These are phyloP conservation scores for Microtus californicus DNA, from an alignment of 2,797 vertebrate genomes.

Conservation along the genomic window DNA sequence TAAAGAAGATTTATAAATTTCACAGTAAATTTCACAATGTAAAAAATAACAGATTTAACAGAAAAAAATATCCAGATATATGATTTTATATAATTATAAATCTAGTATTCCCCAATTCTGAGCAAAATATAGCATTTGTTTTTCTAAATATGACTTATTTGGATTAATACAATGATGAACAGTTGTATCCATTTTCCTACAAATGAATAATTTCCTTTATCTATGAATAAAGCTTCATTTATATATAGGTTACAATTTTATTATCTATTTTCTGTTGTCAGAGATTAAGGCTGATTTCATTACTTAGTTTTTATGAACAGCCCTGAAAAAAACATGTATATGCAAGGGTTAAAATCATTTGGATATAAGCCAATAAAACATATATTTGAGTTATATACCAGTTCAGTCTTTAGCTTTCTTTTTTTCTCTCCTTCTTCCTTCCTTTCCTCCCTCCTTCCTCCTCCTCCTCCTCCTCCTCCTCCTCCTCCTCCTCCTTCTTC, in stretches of 20 bases:
- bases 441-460: no score
- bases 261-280: not conserved
- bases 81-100: not conserved
- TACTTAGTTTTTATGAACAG: not conserved
- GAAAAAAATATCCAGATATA: no score
- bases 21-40: not conserved
- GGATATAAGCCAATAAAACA: not conserved
- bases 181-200: not conserved
- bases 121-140: not conserved
- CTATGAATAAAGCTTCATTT: not conserved
- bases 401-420: not conserved
- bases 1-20: conserved; percentile 31
- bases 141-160: not conserved
- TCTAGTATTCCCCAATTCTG: not conserved
- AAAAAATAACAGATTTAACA: conserved; percentile 31
- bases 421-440: not conserved
- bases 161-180: not conserved
- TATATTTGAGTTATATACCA: not conserved
- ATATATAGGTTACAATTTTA: not conserved
- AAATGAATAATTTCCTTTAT: not conserved
- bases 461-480: fast-evolving
- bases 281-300: not conserved
- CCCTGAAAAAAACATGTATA: no score
- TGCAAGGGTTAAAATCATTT: not conserved
- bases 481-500: fast-evolving